A percentile compares a stretch with the other conserved stretches of the same genome.
Evolutionary conservation across 2,888 invertebrate species (phyloP).

Genomic region (Plutella xylostella): DNA sequence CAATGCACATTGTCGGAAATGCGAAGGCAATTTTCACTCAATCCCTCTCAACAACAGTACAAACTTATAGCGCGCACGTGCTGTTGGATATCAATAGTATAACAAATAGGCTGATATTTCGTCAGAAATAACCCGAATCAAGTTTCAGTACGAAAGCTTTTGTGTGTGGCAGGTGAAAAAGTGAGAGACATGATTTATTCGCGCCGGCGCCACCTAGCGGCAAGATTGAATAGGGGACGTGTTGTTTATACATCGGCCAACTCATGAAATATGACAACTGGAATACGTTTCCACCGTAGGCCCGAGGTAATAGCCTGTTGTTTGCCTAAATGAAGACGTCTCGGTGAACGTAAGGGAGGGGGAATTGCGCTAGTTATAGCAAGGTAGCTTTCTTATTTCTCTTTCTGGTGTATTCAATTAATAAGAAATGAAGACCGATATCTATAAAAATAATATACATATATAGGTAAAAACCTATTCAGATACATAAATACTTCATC

Average conservation of each 20-base stretch:
- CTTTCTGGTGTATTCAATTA: too few relatives aligned
- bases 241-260: conserved; percentile 63
- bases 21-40: conserved; percentile 60
- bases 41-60: conserved; percentile 64
- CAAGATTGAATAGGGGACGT: conserved; percentile 66
- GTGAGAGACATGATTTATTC: conserved; percentile 67
- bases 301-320: too few relatives aligned
- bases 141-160: conserved; percentile 66
- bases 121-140: conserved; percentile 70
- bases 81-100: conserved; percentile 63
- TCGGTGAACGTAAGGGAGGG: too few relatives aligned
- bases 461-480: too few relatives aligned
- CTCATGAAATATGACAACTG: conserved; percentile 58
- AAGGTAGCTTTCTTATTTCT: too few relatives aligned
- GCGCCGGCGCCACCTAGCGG: conserved; percentile 59
- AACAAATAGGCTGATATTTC: conserved; percentile 70
- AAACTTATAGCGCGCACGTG: conserved; percentile 65
- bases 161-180: conserved; percentile 71
- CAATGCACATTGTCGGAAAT: conserved; percentile 56
- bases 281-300: too few relatives aligned
- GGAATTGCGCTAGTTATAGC: too few relatives aligned
- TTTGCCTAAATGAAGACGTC: too few relatives aligned
- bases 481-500: too few relatives aligned
- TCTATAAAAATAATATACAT: too few relatives aligned
- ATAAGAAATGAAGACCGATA: too few relatives aligned